Base-by-base conservation (phyloP, 2,888 invertebrate species). In the Petrolisthes manimaculis region DNA sequence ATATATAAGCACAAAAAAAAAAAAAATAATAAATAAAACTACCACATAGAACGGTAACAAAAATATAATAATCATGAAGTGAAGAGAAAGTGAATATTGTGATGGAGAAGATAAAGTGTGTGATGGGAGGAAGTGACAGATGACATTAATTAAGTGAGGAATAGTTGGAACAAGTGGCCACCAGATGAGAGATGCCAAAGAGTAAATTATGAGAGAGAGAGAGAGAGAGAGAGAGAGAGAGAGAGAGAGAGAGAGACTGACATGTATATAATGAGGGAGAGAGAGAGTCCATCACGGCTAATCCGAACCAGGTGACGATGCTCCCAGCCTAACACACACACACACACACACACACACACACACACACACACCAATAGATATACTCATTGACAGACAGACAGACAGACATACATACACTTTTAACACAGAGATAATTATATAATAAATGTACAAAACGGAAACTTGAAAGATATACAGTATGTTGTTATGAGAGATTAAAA, bases 281-380 rank as follows among this genome's bases (percentile, higher is more conserved):
- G 61, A 6, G 14, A 14, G 61, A 61, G 61, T 61, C 61, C 6
- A 61, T 61, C 61, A 61, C 61, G 14, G 61, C 14, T 61, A 61
- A 61, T 61, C 61, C 61, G 61, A 61, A 61, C 61, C 61, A 14
- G 61, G 61, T 61, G 61, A 9, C 61, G 6, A 9, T 6, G 12
- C 80, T 51, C 80, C 12, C 80, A 56, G 55, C 12, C 56, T 21
- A n/a, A n/a, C n/a, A n/a, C 75, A 75, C 37, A 75, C 75, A 75
- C 75, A 51, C 78, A 71, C 18, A 71, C 14, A 71, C 5, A 71
- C 24, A 14, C 18, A 14, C 67, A 61, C 8, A 14, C 67, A 61
- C 9, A 61, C 67, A 61, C 9, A 61, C 67, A 61, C 67, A 71
- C 71, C 18, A 12, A 37, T 6, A 24, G 37, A 77, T 24, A 77